Percentiles rank a stretch among this genome's conserved stretches.
phyloP scores from a whole-genome alignment of 2,888 invertebrate species.

The Lithophane semibrunnea region DNA sequence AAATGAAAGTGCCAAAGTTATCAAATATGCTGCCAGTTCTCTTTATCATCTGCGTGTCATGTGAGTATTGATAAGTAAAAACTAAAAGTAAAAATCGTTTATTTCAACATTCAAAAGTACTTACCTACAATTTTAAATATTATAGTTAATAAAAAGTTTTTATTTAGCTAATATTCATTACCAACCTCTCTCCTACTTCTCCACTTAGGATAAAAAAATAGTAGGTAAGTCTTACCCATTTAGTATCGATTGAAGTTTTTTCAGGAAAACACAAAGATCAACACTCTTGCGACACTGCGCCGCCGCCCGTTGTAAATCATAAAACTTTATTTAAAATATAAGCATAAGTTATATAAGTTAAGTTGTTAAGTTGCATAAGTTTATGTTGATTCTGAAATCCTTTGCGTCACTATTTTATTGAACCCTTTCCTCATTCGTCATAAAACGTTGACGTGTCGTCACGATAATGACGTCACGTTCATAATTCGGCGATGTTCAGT shows the following conservation, averaged over 20 bases:
- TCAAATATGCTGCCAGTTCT: not conserved
- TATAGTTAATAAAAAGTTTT: too few species aligned
- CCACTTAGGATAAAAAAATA: not conserved
- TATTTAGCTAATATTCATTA: not conserved
- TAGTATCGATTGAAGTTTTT: not conserved
- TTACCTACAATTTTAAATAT: too few species aligned
- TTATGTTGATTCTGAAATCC: conserved; percentile 6
- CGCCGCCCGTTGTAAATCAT: not conserved
- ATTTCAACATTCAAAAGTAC: too few species aligned
- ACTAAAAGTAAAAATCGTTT: too few species aligned
- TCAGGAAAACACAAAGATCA: not conserved
- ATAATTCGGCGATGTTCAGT: conserved; percentile 14
- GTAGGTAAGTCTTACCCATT: too few species aligned
- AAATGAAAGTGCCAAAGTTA: not conserved
- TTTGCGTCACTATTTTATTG: conserved; percentile 24
- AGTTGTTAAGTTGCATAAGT: not conserved
- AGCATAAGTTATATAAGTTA: too few species aligned
- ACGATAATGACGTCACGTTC: conserved; percentile 12
- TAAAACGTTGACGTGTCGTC: conserved; percentile 23
- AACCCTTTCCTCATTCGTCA: conserved; percentile 29
- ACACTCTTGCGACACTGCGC: not conserved
- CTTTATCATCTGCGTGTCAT: conserved; percentile 8
- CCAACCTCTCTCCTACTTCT: not conserved
- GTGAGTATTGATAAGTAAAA: conserved; percentile 22
- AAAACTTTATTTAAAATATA: not conserved